Evolutionary conservation across 2,888 invertebrate species (phyloP).

Genomic region (Tyria jacobaeae): DNA sequence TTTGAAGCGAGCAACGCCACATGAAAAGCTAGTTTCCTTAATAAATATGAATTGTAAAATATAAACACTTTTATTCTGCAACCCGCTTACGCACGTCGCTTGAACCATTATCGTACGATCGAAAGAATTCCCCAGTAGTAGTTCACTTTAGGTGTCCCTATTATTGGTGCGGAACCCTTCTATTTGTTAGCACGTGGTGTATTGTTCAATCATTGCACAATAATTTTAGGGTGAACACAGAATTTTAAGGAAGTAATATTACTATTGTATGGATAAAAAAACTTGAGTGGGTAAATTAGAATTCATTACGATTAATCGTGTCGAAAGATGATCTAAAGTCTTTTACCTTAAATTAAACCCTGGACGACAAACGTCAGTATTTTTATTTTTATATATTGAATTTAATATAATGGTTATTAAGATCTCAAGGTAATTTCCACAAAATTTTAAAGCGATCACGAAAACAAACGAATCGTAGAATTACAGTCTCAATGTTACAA

Average conservation of each 20-base stretch:
- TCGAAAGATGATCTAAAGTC: conserved; percentile 6
- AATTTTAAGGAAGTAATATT: conserved; percentile 70
- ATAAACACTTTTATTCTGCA: no score
- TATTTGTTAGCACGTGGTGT: conserved; percentile 80
- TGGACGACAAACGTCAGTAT: background rate
- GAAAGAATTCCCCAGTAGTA: conserved; percentile 63
- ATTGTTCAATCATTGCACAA: conserved; percentile 82
- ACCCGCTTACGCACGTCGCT: conserved; percentile 37
- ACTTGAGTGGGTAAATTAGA: conserved; percentile 27
- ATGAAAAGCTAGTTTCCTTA: no score
- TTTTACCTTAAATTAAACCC: background rate
- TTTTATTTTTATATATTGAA: no score
- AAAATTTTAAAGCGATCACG: background rate
- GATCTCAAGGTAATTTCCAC: background rate
- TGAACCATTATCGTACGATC: conserved; percentile 37
- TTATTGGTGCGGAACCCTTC: conserved; percentile 75
- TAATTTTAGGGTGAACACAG: conserved; percentile 66
- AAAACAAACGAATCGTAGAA: conserved; percentile 1
- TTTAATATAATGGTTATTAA: background rate
- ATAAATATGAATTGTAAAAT: no score
- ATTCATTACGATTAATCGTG: conserved; percentile 5
- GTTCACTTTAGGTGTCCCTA: conserved; percentile 62
- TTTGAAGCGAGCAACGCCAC: no score
- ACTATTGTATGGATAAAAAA: conserved; percentile 53
- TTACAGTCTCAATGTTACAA: conserved; percentile 12